A percentile compares a stretch with the other conserved stretches of the same genome.
These are phyloP conservation scores for Aphidius gifuensis DNA, from an alignment of 1,140 invertebrate species.

Conservation along the genomic window DNA sequence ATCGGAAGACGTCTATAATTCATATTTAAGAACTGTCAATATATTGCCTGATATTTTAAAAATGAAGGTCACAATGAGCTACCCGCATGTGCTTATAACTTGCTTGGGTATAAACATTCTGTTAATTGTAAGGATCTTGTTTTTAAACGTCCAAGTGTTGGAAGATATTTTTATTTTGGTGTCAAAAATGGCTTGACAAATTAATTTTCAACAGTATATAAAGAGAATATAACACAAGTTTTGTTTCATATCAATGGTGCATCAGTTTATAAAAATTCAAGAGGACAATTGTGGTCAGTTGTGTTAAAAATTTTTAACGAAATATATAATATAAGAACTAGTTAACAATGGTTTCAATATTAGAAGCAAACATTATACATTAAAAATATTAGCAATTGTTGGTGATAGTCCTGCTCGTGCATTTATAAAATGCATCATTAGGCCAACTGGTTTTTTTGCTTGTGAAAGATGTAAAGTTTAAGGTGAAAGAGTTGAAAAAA, in stretches of 20 bases:
- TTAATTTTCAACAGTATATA: neutral
- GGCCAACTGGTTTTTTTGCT: neutral
- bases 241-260: slow-evolving; percentile 18
- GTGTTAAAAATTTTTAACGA: slow-evolving; percentile 15
- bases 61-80: neutral
- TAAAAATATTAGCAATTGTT: neutral
- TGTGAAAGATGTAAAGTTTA: neutral
- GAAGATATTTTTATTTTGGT: neutral
- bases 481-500: neutral
- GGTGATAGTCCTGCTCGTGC: neutral
- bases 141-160: neutral
- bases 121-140: neutral
- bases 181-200: neutral
- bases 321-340: slow-evolving; percentile 10
- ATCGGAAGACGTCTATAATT: neutral
- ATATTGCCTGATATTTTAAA: neutral
- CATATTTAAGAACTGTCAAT: neutral
- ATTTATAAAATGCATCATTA: neutral
- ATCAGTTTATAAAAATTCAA: slow-evolving; percentile 6
- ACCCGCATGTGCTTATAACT: neutral
- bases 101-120: neutral
- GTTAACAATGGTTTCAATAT: slow-evolving; percentile 15
- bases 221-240: slow-evolving; percentile 6
- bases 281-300: slow-evolving; percentile 19
- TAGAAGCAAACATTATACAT: neutral